phyloP scores from a whole-genome alignment of 2,113 vertebrate genomes.

The Oostethus manadensis region DNA sequence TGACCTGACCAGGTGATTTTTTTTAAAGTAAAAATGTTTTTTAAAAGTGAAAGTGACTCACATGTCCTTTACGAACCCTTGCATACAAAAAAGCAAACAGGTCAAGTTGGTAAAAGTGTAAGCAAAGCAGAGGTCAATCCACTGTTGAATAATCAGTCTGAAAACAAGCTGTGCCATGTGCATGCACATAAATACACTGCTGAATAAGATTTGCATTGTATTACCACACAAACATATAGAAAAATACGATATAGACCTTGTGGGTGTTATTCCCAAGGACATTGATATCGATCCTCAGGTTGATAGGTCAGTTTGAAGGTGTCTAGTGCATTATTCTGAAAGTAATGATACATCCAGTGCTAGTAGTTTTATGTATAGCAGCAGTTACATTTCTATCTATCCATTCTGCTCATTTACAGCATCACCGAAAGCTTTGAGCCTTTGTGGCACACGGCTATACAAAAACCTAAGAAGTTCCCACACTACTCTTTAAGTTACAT shows the following conservation, averaged over 20 bases:
- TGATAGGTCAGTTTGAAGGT: slow-evolving; percentile 14
- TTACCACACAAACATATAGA: slow-evolving; percentile 3
- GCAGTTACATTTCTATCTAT: too few species aligned
- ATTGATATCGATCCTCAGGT: slow-evolving; percentile 40
- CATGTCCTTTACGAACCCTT: not conserved
- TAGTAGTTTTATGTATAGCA: too few species aligned
- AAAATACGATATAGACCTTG: slow-evolving; percentile 48
- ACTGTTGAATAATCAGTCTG: not conserved
- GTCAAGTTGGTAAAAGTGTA: not conserved
- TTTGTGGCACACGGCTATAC: too few species aligned
- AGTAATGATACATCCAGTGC: too few species aligned
- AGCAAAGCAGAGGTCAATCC: not conserved
- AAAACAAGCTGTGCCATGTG: not conserved
- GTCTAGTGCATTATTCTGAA: too few species aligned
- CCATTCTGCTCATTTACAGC: too few species aligned
- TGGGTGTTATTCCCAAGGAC: slow-evolving; percentile 47
- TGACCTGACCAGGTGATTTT: not conserved
- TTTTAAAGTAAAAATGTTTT: not conserved
- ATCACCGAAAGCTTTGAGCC: too few species aligned
- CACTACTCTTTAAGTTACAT: not conserved
- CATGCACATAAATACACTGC: not conserved
- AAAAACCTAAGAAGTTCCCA: not conserved
- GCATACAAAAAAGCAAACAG: not conserved
- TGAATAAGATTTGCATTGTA: not conserved
- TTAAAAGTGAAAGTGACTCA: not conserved